These are phyloP conservation scores for Neoaliturus tenellus DNA, from an alignment of 2,888 invertebrate species.

Conservation along the genomic window DNA sequence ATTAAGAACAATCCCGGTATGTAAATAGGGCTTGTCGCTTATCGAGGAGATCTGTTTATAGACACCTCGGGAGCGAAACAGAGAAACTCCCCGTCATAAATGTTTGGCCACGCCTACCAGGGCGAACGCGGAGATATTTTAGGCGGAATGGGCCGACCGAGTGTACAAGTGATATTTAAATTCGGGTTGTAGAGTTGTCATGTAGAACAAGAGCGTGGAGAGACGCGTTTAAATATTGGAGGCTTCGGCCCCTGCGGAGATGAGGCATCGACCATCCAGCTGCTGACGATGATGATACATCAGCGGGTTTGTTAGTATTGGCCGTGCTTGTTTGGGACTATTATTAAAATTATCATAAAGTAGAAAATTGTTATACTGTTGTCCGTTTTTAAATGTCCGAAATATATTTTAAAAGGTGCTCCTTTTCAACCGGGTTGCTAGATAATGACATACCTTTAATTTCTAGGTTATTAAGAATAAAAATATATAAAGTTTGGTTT, in stretches of 20 bases:
- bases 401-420: no score
- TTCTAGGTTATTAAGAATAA: no score
- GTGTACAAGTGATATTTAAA: slow-evolving; percentile 43
- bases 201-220: slow-evolving; percentile 37
- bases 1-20: slow-evolving; percentile 35
- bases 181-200: slow-evolving; percentile 45
- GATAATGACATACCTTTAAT: no score
- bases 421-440: no score
- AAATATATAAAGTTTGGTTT: no score
- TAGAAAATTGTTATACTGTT: no score
- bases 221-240: slow-evolving; percentile 10
- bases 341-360: no score
- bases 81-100: slow-evolving; percentile 15
- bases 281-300: not conserved
- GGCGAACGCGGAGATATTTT: slow-evolving; percentile 16
- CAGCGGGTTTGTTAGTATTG: no score
- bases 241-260: not conserved
- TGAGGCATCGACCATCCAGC: not conserved
- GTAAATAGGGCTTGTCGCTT: slow-evolving; percentile 19
- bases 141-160: not conserved
- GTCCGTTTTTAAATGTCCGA: no score
- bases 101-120: slow-evolving; percentile 29
- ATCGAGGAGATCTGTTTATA: slow-evolving; percentile 37
- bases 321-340: no score
- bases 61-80: slow-evolving; percentile 28